Evolutionary conservation across 2,888 invertebrate genomes (phyloP).

Genomic region (Abscondita cerata): DNA sequence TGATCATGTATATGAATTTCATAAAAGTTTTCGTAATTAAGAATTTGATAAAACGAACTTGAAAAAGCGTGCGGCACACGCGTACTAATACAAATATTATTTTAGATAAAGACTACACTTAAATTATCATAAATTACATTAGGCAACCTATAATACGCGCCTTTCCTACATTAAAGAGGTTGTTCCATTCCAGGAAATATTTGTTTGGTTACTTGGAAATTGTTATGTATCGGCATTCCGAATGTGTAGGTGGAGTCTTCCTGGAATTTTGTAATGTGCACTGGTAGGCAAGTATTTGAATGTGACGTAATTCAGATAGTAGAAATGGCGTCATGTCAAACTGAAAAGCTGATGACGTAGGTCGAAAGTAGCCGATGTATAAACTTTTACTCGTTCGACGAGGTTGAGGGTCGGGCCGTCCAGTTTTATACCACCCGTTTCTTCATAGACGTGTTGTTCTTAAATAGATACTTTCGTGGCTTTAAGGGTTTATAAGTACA

Average conservation of each 20-base stretch:
- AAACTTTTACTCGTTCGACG: conserved; percentile 24
- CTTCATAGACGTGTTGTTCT: conserved; percentile 24
- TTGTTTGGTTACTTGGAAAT: background rate
- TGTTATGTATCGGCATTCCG: background rate
- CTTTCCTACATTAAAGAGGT: no score
- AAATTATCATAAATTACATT: no score
- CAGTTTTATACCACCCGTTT: conserved; percentile 26
- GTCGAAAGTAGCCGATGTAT: conserved; percentile 22
- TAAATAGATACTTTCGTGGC: conserved; percentile 33
- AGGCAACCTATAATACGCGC: no score
- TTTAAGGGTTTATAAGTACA: conserved; percentile 62
- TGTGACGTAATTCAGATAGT: conserved; percentile 31
- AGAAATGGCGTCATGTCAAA: conserved; percentile 27
- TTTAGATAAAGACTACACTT: no score
- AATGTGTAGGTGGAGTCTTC: background rate
- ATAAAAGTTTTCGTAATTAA: no score
- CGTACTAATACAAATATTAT: no score
- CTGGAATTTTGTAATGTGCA: background rate
- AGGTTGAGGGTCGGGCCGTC: conserved; percentile 29
- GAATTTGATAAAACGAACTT: no score
- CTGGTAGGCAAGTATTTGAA: background rate
- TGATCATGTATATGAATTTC: no score
- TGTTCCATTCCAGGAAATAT: no score
- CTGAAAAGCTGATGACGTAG: conserved; percentile 31
- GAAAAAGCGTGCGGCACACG: no score